Conservation (phyloP, 1,140 invertebrate species). For the Drosophila mayri region DNA sequence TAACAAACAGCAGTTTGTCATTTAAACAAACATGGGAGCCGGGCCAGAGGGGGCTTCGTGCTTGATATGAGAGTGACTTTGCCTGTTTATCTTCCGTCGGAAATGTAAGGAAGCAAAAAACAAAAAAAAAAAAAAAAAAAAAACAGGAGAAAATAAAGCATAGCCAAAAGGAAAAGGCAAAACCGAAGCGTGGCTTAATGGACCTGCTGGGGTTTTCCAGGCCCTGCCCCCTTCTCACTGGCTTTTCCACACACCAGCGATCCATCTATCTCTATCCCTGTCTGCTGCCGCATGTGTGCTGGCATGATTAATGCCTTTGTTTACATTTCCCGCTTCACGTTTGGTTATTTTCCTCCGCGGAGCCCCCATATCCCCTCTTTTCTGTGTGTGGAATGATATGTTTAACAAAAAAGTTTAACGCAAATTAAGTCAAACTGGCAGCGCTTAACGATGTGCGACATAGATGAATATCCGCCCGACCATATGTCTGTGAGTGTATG, state of each 20-base stretch:
- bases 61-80: slow-evolving; percentile 43
- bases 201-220: slow-evolving; percentile 26
- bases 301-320: slow-evolving; percentile 81
- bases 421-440: slow-evolving; percentile 83
- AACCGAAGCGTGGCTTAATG: slow-evolving; percentile 36
- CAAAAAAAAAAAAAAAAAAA: not conserved
- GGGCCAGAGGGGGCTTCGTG: not conserved
- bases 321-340: slow-evolving; percentile 71
- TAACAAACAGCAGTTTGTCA: slow-evolving; percentile 69
- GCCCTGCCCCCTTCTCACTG: not conserved
- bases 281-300: slow-evolving; percentile 55
- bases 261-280: slow-evolving; percentile 40
- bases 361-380: not conserved
- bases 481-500: slow-evolving; percentile 18
- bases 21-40: slow-evolving; percentile 55
- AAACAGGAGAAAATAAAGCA: slow-evolving; percentile 2
- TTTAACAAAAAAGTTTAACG: slow-evolving; percentile 82
- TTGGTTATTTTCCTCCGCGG: slow-evolving; percentile 36
- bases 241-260: not conserved
- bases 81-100: slow-evolving; percentile 53
- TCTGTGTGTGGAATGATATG: slow-evolving; percentile 64
- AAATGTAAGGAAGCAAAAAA: not conserved
- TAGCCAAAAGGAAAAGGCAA: slow-evolving; percentile 5
- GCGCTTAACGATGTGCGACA: slow-evolving; percentile 81
- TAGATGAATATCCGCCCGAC: slow-evolving; percentile 60